These are phyloP conservation scores for Enteromius radiatus DNA, from an alignment of 2,797 vertebrate genomes.

Conservation along the genomic window DNA sequence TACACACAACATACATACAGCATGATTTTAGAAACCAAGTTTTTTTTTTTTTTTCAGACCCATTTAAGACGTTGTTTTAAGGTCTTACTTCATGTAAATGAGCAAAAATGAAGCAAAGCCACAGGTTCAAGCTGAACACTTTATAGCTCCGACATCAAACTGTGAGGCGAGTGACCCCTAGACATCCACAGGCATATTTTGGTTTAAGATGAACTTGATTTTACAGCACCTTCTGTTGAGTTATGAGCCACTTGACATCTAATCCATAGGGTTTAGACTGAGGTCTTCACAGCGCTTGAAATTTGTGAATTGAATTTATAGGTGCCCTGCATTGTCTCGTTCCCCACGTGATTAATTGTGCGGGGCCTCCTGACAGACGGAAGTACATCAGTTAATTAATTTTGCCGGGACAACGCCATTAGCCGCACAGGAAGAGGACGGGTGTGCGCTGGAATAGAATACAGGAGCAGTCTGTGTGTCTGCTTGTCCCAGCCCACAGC, in stretches of 20 bases:
- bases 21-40: background rate
- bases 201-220: constrained; percentile 58
- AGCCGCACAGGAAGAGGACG: constrained; percentile 55
- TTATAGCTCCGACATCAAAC: constrained; percentile 44
- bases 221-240: constrained; percentile 62
- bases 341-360: constrained; percentile 63
- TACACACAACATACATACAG: background rate
- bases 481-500: constrained; percentile 46
- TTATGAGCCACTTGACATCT: constrained; percentile 64
- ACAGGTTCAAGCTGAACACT: constrained; percentile 51
- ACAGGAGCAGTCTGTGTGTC: constrained; percentile 53
- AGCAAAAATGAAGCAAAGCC: constrained; percentile 35
- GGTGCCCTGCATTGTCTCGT: constrained; percentile 60
- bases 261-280: constrained; percentile 63
- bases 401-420: constrained; percentile 59
- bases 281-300: constrained; percentile 61
- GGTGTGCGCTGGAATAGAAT: constrained; percentile 20
- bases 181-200: constrained; percentile 55
- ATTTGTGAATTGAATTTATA: constrained; percentile 65
- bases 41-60: background rate
- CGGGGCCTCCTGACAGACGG: constrained; percentile 56
- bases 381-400: constrained; percentile 69
- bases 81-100: constrained; percentile 40
- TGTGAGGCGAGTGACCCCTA: constrained; percentile 48
- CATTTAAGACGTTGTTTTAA: constrained; percentile 15